Evolutionary conservation across 2,797 vertebrate species (phyloP).

Genomic region (Gymnothorax reevesii): DNA sequence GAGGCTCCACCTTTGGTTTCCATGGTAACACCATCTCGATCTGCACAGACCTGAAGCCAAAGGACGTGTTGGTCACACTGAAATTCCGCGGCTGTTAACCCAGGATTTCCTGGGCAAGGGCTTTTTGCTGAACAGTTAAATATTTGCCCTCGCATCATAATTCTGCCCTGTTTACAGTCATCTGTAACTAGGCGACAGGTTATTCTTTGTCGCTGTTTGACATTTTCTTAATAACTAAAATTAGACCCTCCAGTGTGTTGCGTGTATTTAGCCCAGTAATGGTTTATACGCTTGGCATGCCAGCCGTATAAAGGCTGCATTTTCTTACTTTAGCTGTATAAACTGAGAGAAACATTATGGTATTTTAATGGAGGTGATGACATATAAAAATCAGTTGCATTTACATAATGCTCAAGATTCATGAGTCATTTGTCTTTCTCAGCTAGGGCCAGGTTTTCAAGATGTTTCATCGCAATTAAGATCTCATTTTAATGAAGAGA

Average conservation of each 20-base stretch:
- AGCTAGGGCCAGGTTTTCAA: not conserved
- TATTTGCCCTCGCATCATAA: not conserved
- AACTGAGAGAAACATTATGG: not conserved
- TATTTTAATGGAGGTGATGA: conserved; percentile 14
- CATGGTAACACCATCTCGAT: conserved; percentile 77
- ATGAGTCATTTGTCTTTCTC: not conserved
- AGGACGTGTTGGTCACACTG: conserved; percentile 80
- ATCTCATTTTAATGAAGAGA: not conserved
- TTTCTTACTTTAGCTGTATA: not conserved
- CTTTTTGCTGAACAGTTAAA: not conserved
- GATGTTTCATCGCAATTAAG: not conserved
- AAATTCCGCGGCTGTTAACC: conserved; percentile 64
- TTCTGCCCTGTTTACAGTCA: not conserved
- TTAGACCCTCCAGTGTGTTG: not conserved
- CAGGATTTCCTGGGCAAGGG: not conserved
- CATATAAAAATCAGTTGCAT: conserved; percentile 8
- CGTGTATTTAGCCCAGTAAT: not conserved
- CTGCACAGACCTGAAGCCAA: conserved; percentile 80
- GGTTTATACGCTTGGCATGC: not conserved
- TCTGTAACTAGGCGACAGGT: not conserved
- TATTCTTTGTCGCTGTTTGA: not conserved
- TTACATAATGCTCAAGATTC: not conserved
- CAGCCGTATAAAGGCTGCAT: not conserved
- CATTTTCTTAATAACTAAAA: conserved; percentile 1
- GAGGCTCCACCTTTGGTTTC: conserved; percentile 70